Percentiles rank a stretch among this genome's conserved stretches.
These are phyloP conservation scores for Spheniscus humboldti DNA, from an alignment of 2,797 vertebrate genomes.

Conservation along the genomic window DNA sequence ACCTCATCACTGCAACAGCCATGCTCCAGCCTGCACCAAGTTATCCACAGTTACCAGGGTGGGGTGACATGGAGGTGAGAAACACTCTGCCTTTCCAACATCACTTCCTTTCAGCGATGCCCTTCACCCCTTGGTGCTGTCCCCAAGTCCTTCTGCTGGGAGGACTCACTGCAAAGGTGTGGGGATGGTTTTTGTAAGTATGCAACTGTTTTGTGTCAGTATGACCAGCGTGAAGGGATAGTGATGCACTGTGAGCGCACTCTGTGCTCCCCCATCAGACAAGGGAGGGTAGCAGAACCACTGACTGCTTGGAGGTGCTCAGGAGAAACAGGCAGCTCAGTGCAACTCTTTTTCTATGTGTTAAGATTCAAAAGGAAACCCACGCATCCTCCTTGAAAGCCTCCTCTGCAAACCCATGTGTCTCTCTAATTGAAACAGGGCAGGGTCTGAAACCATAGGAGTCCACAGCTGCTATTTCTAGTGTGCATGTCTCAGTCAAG, in stretches of 20 bases:
- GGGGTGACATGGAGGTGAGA: not conserved
- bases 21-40: not conserved
- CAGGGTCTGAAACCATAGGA: slow-evolving; percentile 47
- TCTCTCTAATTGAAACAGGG: slow-evolving; percentile 57
- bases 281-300: not conserved
- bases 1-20: not conserved
- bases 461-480: slow-evolving; percentile 53
- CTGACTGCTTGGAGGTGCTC: not conserved
- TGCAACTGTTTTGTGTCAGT: fast-evolving
- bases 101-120: not conserved
- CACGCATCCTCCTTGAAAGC: not conserved
- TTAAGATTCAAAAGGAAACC: slow-evolving; percentile 1
- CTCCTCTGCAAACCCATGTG: not conserved
- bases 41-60: not conserved
- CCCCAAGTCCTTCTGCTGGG: not conserved
- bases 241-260: not conserved
- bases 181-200: not conserved
- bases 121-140: not conserved
- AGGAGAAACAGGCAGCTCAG: not conserved
- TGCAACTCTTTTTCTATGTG: not conserved
- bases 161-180: not conserved
- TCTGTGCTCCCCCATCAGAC: not conserved
- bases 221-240: not conserved
- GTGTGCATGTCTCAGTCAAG: slow-evolving; percentile 37
- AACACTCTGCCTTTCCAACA: not conserved